Evolutionary conservation across 1,140 invertebrate genomes (phyloP).

Genomic region (Caenorhabditis brenneri): DNA sequence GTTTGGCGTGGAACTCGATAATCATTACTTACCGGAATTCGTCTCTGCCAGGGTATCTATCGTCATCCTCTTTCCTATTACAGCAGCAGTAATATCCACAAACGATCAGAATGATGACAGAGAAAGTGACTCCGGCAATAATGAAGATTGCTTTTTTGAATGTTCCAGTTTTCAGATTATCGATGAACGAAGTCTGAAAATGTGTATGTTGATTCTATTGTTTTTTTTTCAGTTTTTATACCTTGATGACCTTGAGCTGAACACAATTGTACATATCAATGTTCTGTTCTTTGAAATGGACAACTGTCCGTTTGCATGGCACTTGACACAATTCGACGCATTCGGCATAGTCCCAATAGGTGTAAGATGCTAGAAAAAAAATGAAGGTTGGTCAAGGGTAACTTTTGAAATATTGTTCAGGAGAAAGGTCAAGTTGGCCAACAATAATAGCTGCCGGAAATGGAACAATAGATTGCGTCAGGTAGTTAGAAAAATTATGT

Average conservation of each 20-base stretch:
- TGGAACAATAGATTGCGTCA: not conserved
- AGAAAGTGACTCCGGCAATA: not conserved
- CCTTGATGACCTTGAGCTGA: conserved; percentile 25
- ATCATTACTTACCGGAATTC: not conserved
- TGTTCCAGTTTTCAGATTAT: not conserved
- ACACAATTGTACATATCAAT: conserved; percentile 28
- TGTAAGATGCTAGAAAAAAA: not conserved
- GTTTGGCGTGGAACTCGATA: not conserved
- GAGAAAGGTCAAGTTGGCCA: not conserved
- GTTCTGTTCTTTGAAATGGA: not conserved
- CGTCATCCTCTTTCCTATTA: not conserved
- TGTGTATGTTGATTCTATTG: not conserved
- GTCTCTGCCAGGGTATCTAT: not conserved
- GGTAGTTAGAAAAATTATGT: too few species aligned
- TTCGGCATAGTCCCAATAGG: conserved; percentile 8
- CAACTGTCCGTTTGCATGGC: not conserved
- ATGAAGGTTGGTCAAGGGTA: too few species aligned
- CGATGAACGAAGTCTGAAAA: conserved; percentile 10
- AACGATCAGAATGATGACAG: not conserved
- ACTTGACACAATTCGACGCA: not conserved
- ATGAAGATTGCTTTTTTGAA: not conserved
- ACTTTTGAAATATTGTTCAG: not conserved
- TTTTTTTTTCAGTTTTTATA: not conserved
- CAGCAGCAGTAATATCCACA: conserved; percentile 24
- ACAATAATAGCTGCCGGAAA: not conserved